These are phyloP conservation scores for Streblospio benedicti DNA, from an alignment of 1,140 invertebrate species.

Conservation along the genomic window DNA sequence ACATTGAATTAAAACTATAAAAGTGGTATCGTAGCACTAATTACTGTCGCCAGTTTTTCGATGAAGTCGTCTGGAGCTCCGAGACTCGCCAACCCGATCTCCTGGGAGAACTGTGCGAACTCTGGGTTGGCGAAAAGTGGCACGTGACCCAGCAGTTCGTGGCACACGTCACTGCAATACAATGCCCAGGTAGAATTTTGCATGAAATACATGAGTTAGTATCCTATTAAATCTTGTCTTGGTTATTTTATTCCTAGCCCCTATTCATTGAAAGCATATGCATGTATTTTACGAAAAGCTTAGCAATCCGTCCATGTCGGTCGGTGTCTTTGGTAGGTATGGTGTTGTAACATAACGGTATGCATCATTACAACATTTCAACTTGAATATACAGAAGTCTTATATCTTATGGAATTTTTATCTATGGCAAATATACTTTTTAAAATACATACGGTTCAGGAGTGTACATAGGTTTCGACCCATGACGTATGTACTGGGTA, in stretches of 20 bases:
- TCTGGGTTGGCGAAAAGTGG: conserved; percentile 52
- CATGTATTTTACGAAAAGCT: too few species aligned
- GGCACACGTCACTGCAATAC: conserved; percentile 52
- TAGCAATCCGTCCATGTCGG: too few species aligned
- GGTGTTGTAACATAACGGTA: too few species aligned
- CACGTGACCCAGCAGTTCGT: conserved; percentile 54
- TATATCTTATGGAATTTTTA: too few species aligned
- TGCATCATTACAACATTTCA: too few species aligned
- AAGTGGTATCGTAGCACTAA: too few species aligned
- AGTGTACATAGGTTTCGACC: conserved; percentile 88
- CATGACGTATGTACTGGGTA: conserved; percentile 96
- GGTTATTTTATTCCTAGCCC: neutral
- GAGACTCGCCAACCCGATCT: conserved; percentile 63
- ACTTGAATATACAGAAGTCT: too few species aligned
- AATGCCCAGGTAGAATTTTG: neutral
- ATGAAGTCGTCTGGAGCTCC: conserved; percentile 96
- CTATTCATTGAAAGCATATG: too few species aligned
- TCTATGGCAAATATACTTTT: neutral
- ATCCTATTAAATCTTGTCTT: neutral
- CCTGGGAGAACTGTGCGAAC: conserved; percentile 55
- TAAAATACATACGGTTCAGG: conserved; percentile 69
- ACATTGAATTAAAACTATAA: too few species aligned
- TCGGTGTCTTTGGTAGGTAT: too few species aligned
- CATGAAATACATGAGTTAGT: neutral
- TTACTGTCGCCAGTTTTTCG: conserved; percentile 94